A percentile compares a stretch with the other conserved stretches of the same genome.
Conservation (phyloP, 2,113 vertebrate species). For the Andinoacara biseriatus region DNA sequence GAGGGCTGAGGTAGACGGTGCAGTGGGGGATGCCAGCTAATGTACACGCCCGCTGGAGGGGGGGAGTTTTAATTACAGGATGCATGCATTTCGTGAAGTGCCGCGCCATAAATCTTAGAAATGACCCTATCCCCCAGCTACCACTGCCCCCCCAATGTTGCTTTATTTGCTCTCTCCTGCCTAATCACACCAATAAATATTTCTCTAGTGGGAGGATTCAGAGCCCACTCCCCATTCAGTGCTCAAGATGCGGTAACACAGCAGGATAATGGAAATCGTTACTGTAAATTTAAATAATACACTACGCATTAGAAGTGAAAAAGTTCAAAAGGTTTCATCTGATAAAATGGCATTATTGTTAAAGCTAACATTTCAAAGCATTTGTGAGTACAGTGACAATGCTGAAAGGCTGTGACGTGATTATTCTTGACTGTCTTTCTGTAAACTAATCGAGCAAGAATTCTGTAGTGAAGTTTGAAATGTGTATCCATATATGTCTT, state of each 20-base stretch:
- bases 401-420: background rate
- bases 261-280: background rate
- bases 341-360: background rate
- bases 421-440: constrained; percentile 3
- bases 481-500: constrained; percentile 12
- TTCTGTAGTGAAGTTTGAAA: constrained; percentile 26
- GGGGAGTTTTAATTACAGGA: constrained; percentile 84
- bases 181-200: constrained; percentile 69
- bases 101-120: constrained; percentile 81
- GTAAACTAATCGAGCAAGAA: background rate
- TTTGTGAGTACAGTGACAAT: background rate
- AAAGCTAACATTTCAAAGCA: background rate
- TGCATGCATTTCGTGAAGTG: constrained; percentile 79
- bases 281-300: background rate
- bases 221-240: background rate
- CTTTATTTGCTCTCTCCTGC: constrained; percentile 51
- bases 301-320: background rate
- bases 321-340: background rate
- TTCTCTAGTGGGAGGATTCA: constrained; percentile 30
- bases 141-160: constrained; percentile 35
- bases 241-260: constrained; percentile 11
- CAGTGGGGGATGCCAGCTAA: constrained; percentile 59
- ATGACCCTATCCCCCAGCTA: constrained; percentile 53
- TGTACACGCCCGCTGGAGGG: constrained; percentile 70
- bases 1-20: constrained; percentile 26